Base-by-base conservation (phyloP, 2,113 vertebrate species). In the Grammomys surdaster region DNA sequence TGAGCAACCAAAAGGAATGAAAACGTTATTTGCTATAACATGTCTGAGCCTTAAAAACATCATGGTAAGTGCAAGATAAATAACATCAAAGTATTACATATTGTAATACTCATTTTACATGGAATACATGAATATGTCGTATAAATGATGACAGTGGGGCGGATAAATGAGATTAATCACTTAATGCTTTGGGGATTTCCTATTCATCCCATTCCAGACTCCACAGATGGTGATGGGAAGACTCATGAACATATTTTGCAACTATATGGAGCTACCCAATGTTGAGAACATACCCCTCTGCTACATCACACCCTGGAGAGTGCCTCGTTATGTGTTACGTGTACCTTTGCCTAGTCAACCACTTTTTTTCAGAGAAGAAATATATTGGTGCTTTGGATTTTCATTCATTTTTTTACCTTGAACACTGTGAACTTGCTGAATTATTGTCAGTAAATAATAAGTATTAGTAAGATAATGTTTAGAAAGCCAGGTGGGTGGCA, bases 401-500 rank as follows among this genome's bases (percentile, higher is more conserved):
- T 85, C n/a, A 82, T 51, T 92, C 69, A 11, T 94, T 76, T 70
- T 40, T 82, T 84, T 67, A 75, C 91, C 56, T 67, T 70, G 51
- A 85, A 22, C 3, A 46, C 69, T n/a, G 19, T 7, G 17, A 1
- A 58, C 19, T 58, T 56, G 33, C n/a, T n/a, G 54, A n/a, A n/a
- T 58, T 81, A n/a, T n/a, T 56, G 33, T 81, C 33, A n/a, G 54
- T n/a, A 81, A n/a, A 56, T 12, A 58, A 24, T n/a, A 54, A 58
- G 5, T 58, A 58, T 58, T n/a, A 19, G 4, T 58, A 81, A n/a
- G 5, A 58, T n/a, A n/a, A 65, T 28, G 63, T 28, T 65, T 28
- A 28, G 63, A 28, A 63, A 63, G 24, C 63, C 63, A 28, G 24
- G 63, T 65, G 26, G 63, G 26, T 65, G 24, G 24, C 9, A 8